phyloP scores from a whole-genome alignment of 2,797 vertebrate genomes.

The Rhadinocentrus ornatus region DNA sequence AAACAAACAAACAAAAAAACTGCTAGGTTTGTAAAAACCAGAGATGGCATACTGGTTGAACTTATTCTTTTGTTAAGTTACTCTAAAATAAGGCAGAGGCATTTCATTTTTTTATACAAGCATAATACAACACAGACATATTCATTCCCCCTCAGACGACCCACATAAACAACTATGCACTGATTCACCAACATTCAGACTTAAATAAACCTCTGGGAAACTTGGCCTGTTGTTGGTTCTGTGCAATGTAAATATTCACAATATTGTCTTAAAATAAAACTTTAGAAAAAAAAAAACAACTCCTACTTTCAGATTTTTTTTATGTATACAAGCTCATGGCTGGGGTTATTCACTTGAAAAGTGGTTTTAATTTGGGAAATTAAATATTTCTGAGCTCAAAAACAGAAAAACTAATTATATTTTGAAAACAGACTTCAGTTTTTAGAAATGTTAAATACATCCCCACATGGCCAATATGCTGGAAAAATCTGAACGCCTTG shows the following conservation, averaged over 20 bases:
- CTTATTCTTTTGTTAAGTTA: constrained; percentile 26
- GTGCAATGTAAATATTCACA: constrained; percentile 27
- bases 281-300: constrained; percentile 24
- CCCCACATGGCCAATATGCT: constrained; percentile 19
- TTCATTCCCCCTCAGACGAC: constrained; percentile 4
- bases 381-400: constrained; percentile 6
- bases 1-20: constrained; percentile 21
- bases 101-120: constrained; percentile 23
- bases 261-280: constrained; percentile 22
- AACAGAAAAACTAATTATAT: background rate
- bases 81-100: constrained; percentile 34
- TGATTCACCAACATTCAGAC: constrained; percentile 45
- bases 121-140: constrained; percentile 26
- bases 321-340: constrained; percentile 38
- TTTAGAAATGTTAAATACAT: background rate
- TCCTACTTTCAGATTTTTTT: constrained; percentile 58
- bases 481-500: constrained; percentile 18
- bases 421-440: background rate
- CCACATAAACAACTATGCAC: constrained; percentile 13
- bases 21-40: constrained; percentile 20
- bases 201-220: constrained; percentile 58
- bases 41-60: constrained; percentile 18
- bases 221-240: constrained; percentile 33
- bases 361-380: constrained; percentile 25
- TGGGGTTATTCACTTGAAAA: constrained; percentile 45